These are phyloP conservation scores for Tiphia femorata DNA, from an alignment of 2,888 invertebrate genomes.

Conservation along the genomic window DNA sequence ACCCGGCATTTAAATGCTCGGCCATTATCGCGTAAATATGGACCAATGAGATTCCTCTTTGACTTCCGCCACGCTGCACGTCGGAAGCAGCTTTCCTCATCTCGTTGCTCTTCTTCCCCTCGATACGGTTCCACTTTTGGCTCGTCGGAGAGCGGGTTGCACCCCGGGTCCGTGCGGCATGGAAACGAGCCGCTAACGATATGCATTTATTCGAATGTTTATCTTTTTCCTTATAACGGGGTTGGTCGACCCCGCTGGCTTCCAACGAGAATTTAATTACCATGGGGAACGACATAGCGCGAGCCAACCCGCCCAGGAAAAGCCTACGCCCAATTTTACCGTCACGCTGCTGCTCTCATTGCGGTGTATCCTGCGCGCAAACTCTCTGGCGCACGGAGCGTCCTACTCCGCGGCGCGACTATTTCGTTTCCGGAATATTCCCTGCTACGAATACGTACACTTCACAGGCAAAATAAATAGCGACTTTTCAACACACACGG, in stretches of 20 bases:
- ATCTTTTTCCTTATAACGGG: conserved; percentile 12
- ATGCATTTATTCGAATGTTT: conserved; percentile 30
- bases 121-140: too few species aligned
- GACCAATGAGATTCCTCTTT: background rate
- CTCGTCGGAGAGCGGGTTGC: too few species aligned
- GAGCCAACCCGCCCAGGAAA: background rate
- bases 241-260: background rate
- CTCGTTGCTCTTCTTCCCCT: background rate
- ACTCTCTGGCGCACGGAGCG: too few species aligned
- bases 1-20: conserved; percentile 1
- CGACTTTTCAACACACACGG: too few species aligned
- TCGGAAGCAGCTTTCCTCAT: background rate
- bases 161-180: too few species aligned
- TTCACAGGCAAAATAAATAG: too few species aligned
- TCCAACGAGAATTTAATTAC: background rate
- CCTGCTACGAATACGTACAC: too few species aligned
- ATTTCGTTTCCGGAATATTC: too few species aligned
- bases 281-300: background rate
- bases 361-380: too few species aligned
- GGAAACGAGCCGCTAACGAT: conserved; percentile 31
- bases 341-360: background rate
- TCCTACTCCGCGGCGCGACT: too few species aligned
- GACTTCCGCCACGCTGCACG: too few species aligned
- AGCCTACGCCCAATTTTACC: background rate
- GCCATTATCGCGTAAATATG: background rate